Evolutionary conservation across 37 sponge, comb jelly and placozoan genomes (phyloP).

Genomic region (Ephydatia muelleri): DNA sequence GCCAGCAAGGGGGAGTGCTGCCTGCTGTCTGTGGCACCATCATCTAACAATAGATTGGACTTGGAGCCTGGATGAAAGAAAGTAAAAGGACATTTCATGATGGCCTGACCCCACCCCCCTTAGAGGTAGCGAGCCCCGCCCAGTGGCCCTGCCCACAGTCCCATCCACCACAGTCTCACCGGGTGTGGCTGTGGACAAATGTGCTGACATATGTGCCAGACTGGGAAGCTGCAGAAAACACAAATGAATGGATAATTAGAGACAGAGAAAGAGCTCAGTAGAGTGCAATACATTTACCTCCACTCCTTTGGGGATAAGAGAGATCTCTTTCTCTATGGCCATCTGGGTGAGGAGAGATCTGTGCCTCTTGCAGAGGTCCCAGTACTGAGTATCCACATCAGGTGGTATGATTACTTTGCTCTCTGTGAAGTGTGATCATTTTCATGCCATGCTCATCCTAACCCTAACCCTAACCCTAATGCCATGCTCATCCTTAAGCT

Average conservation of each 20-base stretch:
- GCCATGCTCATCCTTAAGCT: neutral
- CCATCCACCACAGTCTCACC: neutral
- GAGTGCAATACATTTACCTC: neutral
- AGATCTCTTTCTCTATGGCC: conserved; percentile 3
- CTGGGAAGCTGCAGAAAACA: conserved; percentile 25
- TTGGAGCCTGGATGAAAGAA: conserved; percentile 40
- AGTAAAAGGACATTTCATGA: neutral
- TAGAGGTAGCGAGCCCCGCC: neutral
- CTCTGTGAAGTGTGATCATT: conserved; percentile 13
- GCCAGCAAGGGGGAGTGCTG: neutral
- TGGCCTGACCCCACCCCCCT: neutral
- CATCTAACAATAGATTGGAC: conserved; percentile 49
- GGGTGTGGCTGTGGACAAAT: neutral
- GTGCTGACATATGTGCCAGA: conserved; percentile 15
- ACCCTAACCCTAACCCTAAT: neutral
- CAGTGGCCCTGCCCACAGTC: neutral
- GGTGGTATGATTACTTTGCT: conserved; percentile 1
- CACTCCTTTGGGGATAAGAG: neutral
- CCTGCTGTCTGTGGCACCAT: neutral
- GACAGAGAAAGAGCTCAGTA: neutral
- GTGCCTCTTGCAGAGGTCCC: conserved; percentile 16
- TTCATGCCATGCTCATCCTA: neutral
- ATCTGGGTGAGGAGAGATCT: conserved; percentile 7
- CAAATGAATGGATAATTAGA: neutral
- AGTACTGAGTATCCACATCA: conserved; percentile 6